These are phyloP conservation scores for Formica aserva DNA, from an alignment of 2,888 invertebrate genomes.

Conservation along the genomic window DNA sequence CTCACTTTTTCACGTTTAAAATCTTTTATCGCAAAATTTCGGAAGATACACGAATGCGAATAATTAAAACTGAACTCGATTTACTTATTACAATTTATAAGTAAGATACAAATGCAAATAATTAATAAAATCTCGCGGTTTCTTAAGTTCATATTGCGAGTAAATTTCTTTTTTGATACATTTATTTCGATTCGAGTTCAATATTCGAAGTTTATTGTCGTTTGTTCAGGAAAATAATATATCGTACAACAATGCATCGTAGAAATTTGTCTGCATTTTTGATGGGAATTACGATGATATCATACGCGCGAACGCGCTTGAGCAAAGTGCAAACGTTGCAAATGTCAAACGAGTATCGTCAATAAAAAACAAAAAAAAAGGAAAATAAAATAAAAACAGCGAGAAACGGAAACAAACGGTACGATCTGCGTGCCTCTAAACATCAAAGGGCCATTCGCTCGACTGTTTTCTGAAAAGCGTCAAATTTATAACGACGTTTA, in stretches of 20 bases:
- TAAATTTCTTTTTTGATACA: background rate
- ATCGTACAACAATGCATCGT: background rate
- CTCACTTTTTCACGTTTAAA: background rate
- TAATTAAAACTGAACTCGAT: slow-evolving; percentile 3
- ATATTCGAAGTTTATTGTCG: slow-evolving; percentile 9
- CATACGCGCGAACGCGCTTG: background rate
- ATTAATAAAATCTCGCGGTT: background rate
- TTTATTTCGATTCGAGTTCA: background rate
- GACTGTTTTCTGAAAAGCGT: background rate
- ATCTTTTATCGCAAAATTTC: background rate
- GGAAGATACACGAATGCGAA: background rate
- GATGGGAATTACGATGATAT: background rate
- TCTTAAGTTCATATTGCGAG: background rate
- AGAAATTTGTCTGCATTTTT: background rate
- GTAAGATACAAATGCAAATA: background rate
- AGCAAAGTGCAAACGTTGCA: slow-evolving; percentile 7
- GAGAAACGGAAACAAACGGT: slow-evolving; percentile 18
- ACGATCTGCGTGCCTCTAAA: slow-evolving; percentile 3
- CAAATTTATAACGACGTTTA: slow-evolving; percentile 23
- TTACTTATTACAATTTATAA: slow-evolving; percentile 9
- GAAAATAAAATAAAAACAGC: background rate
- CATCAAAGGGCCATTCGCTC: slow-evolving; percentile 21
- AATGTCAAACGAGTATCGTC: slow-evolving; percentile 4
- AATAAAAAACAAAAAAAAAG: background rate
- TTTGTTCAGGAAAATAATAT: background rate